Percentiles rank a stretch among this genome's conserved stretches.
Evolutionary conservation across 1,140 invertebrate species (phyloP).

Genomic region (Anthonomus grandis): DNA sequence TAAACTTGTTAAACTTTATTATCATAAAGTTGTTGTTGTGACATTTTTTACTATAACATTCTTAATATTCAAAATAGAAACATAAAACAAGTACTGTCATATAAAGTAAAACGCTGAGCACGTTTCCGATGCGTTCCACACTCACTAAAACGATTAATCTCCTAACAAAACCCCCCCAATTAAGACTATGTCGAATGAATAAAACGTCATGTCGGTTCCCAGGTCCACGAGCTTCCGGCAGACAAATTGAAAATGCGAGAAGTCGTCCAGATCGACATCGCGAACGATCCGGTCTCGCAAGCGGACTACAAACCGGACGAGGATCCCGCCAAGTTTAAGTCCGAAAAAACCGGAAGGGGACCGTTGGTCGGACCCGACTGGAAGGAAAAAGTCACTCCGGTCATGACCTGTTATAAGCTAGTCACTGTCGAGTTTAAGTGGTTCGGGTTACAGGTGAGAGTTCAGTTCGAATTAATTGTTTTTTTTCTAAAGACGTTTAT

Average conservation of each 20-base stretch:
- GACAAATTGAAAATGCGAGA: conserved; percentile 88
- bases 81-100: no score
- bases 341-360: conserved; percentile 90
- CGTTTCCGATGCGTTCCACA: no score
- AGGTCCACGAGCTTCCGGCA: conserved; percentile 85
- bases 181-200: no score
- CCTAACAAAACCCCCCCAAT: no score
- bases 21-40: no score
- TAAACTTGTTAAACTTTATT: no score
- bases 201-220: conserved; percentile 10
- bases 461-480: conserved; percentile 2
- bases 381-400: conserved; percentile 76
- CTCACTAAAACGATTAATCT: no score
- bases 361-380: conserved; percentile 80
- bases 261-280: conserved; percentile 91
- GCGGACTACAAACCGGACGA: conserved; percentile 87
- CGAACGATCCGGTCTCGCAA: conserved; percentile 77
- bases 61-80: no score
- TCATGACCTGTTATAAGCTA: conserved; percentile 99
- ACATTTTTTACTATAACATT: no score
- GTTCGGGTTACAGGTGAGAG: conserved; percentile 85
- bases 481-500: background rate
- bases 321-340: conserved; percentile 88
- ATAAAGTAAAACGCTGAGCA: no score
- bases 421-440: conserved; percentile 99